Percentiles rank a stretch among this genome's conserved stretches.
phyloP scores from a whole-genome alignment of 2,113 vertebrate genomes.

The Crotophaga sulcirostris region DNA sequence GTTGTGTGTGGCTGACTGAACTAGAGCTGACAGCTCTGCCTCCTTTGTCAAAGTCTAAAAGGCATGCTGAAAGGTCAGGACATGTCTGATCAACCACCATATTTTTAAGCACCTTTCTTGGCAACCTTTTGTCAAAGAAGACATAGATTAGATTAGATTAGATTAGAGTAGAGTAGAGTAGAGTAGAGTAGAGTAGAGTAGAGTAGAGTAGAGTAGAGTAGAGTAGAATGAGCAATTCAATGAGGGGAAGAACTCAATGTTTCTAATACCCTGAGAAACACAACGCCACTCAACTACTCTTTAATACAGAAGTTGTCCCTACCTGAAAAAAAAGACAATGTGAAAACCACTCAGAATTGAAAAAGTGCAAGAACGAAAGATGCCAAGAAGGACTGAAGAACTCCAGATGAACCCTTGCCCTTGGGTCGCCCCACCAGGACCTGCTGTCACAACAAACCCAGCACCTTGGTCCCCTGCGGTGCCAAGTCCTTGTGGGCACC shows the following conservation, averaged over 20 bases:
- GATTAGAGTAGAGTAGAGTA: no score
- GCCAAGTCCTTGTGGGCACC: background rate
- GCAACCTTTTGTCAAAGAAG: background rate
- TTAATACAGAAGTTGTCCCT: rapidly evolving
- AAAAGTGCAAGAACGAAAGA: background rate
- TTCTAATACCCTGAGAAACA: background rate
- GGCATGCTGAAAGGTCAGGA: background rate
- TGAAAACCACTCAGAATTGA: background rate
- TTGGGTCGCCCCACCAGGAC: background rate
- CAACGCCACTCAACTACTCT: background rate
- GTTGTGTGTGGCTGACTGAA: background rate
- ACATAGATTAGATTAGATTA: background rate
- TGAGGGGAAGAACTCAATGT: background rate
- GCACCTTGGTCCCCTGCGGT: background rate
- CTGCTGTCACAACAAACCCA: background rate
- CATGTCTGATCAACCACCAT: background rate
- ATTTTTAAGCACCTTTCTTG: background rate
- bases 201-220: background rate
- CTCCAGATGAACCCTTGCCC: conserved; percentile 27
- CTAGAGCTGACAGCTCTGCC: background rate
- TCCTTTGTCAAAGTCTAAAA: background rate
- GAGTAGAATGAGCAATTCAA: background rate
- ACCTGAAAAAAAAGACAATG: background rate
- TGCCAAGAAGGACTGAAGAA: background rate
- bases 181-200: no score